Percentiles rank a stretch among this genome's conserved stretches.
phyloP scores from a whole-genome alignment of 2,888 invertebrate genomes.

The Choristoneura rosaceana region DNA sequence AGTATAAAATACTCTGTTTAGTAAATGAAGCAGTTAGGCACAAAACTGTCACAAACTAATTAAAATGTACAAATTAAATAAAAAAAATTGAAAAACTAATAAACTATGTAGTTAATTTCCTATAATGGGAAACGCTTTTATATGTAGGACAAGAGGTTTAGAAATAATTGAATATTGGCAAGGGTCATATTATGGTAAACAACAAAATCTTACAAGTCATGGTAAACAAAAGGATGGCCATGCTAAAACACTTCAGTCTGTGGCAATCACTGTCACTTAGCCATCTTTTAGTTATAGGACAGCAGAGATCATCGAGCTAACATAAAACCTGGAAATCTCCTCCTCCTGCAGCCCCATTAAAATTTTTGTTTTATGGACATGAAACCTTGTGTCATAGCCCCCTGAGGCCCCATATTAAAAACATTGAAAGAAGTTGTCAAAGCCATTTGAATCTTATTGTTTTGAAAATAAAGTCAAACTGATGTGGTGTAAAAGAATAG shows the following conservation, averaged over 20 bases:
- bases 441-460: too few species aligned
- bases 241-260: too few species aligned
- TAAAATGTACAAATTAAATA: neutral
- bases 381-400: too few species aligned
- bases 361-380: too few species aligned
- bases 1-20: neutral
- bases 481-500: too few species aligned
- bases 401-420: too few species aligned
- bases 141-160: neutral
- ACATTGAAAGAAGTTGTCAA: too few species aligned
- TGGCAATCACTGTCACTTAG: too few species aligned
- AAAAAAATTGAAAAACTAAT: neutral
- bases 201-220: neutral
- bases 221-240: neutral
- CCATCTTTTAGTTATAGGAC: too few species aligned
- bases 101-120: neutral
- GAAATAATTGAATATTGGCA: too few species aligned
- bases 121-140: neutral
- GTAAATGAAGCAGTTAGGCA: neutral
- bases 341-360: too few species aligned
- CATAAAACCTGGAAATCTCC: neutral
- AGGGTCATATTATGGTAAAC: neutral
- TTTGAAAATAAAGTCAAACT: too few species aligned
- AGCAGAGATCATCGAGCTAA: neutral
- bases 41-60: neutral